Evolutionary conservation across 1,140 invertebrate genomes (phyloP).

Genomic region (Homarus americanus): DNA sequence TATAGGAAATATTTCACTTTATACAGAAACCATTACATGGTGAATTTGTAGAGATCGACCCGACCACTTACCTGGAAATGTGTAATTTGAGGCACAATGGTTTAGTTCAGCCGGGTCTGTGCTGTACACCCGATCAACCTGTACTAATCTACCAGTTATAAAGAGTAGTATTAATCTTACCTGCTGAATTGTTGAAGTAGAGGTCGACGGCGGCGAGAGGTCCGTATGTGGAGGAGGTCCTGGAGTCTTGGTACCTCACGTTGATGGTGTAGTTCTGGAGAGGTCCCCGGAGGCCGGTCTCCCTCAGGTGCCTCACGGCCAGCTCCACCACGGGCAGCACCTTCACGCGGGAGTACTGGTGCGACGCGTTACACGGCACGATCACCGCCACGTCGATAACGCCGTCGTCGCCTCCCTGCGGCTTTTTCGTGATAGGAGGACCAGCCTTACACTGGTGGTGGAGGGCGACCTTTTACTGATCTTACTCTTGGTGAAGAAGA

Average conservation of each 20-base stretch:
- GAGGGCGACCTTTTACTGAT: not conserved
- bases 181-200: conserved; percentile 81
- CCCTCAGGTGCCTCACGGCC: conserved; percentile 81
- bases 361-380: conserved; percentile 82
- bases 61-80: too few species aligned
- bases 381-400: conserved; percentile 82
- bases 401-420: not conserved
- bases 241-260: conserved; percentile 85
- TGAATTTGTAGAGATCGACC: too few species aligned
- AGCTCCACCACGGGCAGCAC: conserved; percentile 87
- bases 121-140: too few species aligned
- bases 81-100: too few species aligned
- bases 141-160: too few species aligned
- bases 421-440: not conserved
- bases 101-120: too few species aligned
- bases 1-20: too few species aligned
- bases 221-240: conserved; percentile 88
- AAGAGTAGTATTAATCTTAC: conserved; percentile 18
- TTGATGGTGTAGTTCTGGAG: conserved; percentile 84
- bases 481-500: not conserved
- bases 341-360: conserved; percentile 84
- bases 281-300: conserved; percentile 82
- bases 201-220: conserved; percentile 89
- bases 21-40: too few species aligned
- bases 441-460: not conserved